Evolutionary conservation across 1,140 invertebrate species (phyloP).

Genomic region (Apolygus lucorum): DNA sequence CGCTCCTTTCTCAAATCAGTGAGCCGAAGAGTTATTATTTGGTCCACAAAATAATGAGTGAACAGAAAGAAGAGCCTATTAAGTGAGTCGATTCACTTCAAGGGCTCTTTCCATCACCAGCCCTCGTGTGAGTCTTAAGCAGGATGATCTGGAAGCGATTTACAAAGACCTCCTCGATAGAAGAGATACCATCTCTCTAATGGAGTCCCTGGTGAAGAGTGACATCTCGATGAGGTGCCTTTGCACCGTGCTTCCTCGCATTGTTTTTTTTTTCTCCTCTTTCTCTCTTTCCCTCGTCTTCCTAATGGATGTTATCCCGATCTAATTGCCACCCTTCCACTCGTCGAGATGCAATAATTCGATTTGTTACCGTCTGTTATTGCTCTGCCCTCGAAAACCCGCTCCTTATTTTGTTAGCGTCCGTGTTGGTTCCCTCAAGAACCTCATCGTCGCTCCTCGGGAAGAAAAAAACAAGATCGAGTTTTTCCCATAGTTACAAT

Average conservation of each 20-base stretch:
- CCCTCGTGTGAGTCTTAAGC: too few relatives aligned
- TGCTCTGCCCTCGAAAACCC: not conserved
- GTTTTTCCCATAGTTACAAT: not conserved
- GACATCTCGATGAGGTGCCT: not conserved
- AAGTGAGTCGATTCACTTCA: too few relatives aligned
- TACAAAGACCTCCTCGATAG: not conserved
- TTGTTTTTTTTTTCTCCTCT: not conserved
- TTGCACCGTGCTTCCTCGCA: not conserved
- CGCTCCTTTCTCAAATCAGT: too few relatives aligned
- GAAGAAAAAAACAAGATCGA: not conserved
- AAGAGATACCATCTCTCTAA: not conserved
- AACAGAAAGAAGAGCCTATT: too few relatives aligned
- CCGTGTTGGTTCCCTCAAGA: not conserved
- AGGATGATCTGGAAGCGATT: not conserved
- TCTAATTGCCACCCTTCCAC: not conserved
- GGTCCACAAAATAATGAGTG: too few relatives aligned
- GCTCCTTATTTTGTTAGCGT: too few relatives aligned
- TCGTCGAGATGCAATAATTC: not conserved
- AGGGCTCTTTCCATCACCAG: too few relatives aligned
- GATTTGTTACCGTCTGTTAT: not conserved
- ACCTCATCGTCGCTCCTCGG: not conserved
- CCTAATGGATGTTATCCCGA: not conserved
- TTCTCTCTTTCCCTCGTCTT: not conserved
- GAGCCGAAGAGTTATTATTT: too few relatives aligned
- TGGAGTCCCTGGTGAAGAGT: not conserved